Evolutionary conservation across 1,140 invertebrate genomes (phyloP).

Genomic region (Drosophila miranda): DNA sequence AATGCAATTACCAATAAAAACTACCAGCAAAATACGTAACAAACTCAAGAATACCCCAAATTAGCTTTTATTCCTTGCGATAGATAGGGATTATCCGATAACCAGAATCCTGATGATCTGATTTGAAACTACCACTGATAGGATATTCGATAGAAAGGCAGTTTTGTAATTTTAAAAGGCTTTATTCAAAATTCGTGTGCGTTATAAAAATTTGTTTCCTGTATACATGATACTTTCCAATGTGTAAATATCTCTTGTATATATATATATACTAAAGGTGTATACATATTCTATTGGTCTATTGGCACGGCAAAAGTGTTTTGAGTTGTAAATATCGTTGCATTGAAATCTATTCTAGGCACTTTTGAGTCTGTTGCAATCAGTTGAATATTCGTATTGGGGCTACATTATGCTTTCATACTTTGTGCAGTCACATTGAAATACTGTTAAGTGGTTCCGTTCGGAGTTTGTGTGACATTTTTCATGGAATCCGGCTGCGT

Average conservation of each 20-base stretch:
- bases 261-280: conserved; percentile 26
- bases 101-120: too few relatives aligned
- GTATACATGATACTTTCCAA: conserved; percentile 29
- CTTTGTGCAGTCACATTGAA: conserved; percentile 40
- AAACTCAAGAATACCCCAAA: conserved; percentile 31
- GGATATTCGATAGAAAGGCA: too few relatives aligned
- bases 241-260: conserved; percentile 29
- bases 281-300: conserved; percentile 30
- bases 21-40: conserved; percentile 78
- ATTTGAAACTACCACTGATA: too few relatives aligned
- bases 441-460: conserved; percentile 37
- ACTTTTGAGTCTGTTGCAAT: conserved; percentile 44
- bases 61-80: neutral
- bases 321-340: conserved; percentile 23
- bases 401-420: conserved; percentile 23
- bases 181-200: conserved; percentile 50
- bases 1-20: conserved; percentile 81
- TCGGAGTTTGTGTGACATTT: too few relatives aligned
- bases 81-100: too few relatives aligned
- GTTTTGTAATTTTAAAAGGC: conserved; percentile 10
- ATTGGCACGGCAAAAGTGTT: conserved; percentile 36
- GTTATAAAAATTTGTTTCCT: conserved; percentile 35
- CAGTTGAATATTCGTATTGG: neutral
- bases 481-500: conserved; percentile 74
- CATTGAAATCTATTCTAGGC: conserved; percentile 36